Base-by-base conservation (phyloP, 2,113 vertebrate genomes). In the Anguilla rostrata region DNA sequence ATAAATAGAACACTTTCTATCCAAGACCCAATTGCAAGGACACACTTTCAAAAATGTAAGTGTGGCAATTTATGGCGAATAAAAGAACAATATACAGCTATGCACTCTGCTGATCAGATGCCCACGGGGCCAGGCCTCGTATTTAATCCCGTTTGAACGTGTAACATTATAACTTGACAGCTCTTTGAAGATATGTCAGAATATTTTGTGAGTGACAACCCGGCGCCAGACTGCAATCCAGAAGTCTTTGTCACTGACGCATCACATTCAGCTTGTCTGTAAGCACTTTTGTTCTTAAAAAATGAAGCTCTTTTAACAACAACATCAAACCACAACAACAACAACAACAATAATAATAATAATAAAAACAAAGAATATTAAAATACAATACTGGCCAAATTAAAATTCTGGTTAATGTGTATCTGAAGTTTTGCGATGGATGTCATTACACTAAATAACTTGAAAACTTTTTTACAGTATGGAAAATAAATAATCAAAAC, bases 121-220 rank as follows among this genome's bases (percentile, higher is more conserved):
- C 57, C 88, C 87, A 26, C 15, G 18, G 34, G 85, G 86, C 40
- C 26, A 83, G 46, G 40, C 85, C 75, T 82, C 82, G 49, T 85
- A 20, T 89, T 56, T 83, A 87, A 83, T 83, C 78, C 60, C 63
- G 43, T 66, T 46, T 85, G 40, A 84, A 88, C 86, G 71, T 49
- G 82, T 90, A 84, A 57, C 40, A 39, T 85, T 88, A 84, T 71
- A 87, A 46, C 78, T 63, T 89, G 84, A 87, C 87, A 86, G 82
- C 75, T 78, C 86, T 83, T 87, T 83, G 57, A 88, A 87, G 78
- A 78, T 56, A 81, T 83, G 86, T 89, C 87, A 89, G 80, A 16
- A 86, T 83, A 84, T 86, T 88, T 60, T 84, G 83, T 87, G 87
- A 88, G 83, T 87, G 81, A 20, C 56, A 40, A 81, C 41, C 53